phyloP scores from a whole-genome alignment of 2,888 invertebrate genomes.

The Arctia plantaginis region DNA sequence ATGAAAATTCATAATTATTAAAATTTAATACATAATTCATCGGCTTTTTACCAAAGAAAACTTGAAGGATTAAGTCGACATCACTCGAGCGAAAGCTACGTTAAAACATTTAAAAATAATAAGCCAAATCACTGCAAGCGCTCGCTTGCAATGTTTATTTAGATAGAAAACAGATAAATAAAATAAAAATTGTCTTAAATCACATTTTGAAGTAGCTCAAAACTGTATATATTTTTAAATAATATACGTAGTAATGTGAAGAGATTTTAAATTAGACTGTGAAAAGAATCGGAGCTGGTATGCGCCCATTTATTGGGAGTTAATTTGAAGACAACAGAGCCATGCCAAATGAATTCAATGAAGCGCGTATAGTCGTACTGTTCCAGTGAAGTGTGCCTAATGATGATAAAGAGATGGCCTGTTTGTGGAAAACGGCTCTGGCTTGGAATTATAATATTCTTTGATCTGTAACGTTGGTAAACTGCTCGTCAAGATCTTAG shows the following conservation, averaged over 20 bases:
- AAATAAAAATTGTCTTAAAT: not conserved
- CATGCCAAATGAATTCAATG: slow-evolving; percentile 65
- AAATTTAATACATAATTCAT: no score
- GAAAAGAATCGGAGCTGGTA: not conserved
- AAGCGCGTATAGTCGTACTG: slow-evolving; percentile 46
- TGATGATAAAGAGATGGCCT: slow-evolving; percentile 25
- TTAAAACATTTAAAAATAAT: no score
- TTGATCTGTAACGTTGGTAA: slow-evolving; percentile 30
- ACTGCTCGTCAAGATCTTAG: not conserved
- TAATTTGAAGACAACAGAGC: slow-evolving; percentile 72
- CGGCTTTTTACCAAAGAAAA: no score
- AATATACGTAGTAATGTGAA: not conserved
- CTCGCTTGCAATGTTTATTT: no score
- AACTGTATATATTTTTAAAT: not conserved
- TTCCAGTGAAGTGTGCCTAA: slow-evolving; percentile 27
- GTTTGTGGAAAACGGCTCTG: slow-evolving; percentile 13
- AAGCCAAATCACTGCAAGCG: no score
- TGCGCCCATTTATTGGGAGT: slow-evolving; percentile 66
- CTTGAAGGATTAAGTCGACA: no score
- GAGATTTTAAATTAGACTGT: slow-evolving; percentile 1
- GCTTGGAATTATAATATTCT: slow-evolving; percentile 16
- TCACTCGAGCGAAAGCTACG: no score
- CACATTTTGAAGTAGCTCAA: not conserved
- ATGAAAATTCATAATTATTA: no score
- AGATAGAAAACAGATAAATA: no score